phyloP scores from a whole-genome alignment of 2,797 vertebrate species.

The Toxotes lorentzi region DNA sequence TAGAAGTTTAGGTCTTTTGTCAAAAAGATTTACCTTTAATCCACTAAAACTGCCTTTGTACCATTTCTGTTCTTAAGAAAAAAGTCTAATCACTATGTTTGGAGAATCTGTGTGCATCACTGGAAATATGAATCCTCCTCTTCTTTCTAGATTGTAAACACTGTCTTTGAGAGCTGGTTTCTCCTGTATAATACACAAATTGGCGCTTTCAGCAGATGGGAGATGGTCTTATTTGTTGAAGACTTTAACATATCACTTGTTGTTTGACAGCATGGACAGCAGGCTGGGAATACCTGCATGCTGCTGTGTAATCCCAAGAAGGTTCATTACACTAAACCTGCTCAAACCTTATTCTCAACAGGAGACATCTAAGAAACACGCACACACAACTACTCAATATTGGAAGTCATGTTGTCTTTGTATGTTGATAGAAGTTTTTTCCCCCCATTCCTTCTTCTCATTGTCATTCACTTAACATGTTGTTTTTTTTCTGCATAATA shows the following conservation, averaged over 20 bases:
- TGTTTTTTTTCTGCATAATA: background rate
- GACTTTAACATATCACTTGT: conserved; percentile 70
- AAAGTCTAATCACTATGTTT: conserved; percentile 29
- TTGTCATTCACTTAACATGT: conserved; percentile 2
- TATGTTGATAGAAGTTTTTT: background rate
- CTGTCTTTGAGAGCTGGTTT: conserved; percentile 27
- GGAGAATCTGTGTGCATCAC: conserved; percentile 20
- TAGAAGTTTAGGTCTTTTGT: conserved; percentile 60
- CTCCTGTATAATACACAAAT: conserved; percentile 65
- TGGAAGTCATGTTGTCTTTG: conserved; percentile 13
- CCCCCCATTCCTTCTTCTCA: background rate
- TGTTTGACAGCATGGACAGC: conserved; percentile 63
- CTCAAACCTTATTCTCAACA: conserved; percentile 57
- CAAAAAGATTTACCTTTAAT: conserved; percentile 54
- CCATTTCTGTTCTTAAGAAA: conserved; percentile 11
- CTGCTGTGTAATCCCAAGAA: conserved; percentile 71
- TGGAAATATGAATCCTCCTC: conserved; percentile 29
- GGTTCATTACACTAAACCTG: conserved; percentile 75
- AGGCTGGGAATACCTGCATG: conserved; percentile 53
- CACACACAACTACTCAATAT: conserved; percentile 18
- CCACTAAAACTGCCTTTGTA: conserved; percentile 32
- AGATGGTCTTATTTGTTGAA: conserved; percentile 61
- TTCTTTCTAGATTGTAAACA: conserved; percentile 33
- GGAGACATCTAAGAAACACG: conserved; percentile 25
- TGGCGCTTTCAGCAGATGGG: conserved; percentile 48